These are phyloP conservation scores for Crossocerus cetratus DNA, from an alignment of 2,888 invertebrate genomes.

Conservation along the genomic window DNA sequence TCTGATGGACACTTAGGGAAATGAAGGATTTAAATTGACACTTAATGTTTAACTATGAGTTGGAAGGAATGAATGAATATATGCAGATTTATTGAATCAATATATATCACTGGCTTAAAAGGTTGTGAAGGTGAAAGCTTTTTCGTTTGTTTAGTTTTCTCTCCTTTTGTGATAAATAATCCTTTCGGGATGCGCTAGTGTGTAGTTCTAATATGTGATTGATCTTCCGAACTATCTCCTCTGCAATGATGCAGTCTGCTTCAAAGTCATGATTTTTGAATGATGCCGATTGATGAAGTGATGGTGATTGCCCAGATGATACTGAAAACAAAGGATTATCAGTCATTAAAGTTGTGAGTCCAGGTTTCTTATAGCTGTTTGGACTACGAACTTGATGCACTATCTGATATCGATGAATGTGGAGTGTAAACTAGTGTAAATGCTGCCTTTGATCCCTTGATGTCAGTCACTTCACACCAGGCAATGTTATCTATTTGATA, in stretches of 20 bases:
- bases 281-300: constrained; percentile 78
- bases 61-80: no score
- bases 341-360: no score
- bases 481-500: constrained; percentile 93
- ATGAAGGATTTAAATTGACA: neutral
- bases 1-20: no score
- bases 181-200: constrained; percentile 87
- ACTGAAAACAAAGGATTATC: constrained; percentile 50
- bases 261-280: constrained; percentile 95
- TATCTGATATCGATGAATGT: constrained; percentile 64
- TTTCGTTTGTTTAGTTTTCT: constrained; percentile 82
- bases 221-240: constrained; percentile 91
- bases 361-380: neutral
- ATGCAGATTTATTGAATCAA: no score
- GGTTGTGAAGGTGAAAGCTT: constrained; percentile 79
- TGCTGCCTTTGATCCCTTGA: constrained; percentile 84
- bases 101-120: no score
- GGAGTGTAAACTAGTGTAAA: constrained; percentile 86
- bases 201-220: constrained; percentile 91
- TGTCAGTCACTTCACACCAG: constrained; percentile 89
- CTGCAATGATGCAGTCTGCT: constrained; percentile 85
- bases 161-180: constrained; percentile 88
- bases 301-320: constrained; percentile 66
- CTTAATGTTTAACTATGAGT: no score
- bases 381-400: constrained; percentile 36